phyloP scores from a whole-genome alignment of 2,113 vertebrate species.

The Penelope pileata region DNA sequence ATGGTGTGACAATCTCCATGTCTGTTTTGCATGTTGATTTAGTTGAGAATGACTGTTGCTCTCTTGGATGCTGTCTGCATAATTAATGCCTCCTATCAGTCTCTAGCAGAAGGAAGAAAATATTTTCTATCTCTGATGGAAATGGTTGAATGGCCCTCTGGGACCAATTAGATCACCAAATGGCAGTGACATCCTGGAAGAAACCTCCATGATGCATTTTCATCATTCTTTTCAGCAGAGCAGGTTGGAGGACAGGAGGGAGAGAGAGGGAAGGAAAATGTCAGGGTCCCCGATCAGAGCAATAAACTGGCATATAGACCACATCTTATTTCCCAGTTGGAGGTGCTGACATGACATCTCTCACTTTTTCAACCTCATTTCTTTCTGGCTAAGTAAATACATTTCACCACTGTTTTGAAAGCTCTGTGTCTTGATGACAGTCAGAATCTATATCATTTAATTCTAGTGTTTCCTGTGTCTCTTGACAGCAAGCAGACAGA shows the following conservation, averaged over 20 bases:
- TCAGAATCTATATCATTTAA: constrained; percentile 23
- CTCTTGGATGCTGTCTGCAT: neutral
- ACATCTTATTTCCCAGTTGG: constrained; percentile 15
- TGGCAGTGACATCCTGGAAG: constrained; percentile 44
- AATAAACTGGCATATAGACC: constrained; percentile 1
- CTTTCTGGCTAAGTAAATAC: constrained; percentile 21
- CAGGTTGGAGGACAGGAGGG: neutral
- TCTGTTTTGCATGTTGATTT: constrained; percentile 34
- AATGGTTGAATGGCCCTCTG: constrained; percentile 41
- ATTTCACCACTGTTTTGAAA: constrained; percentile 9
- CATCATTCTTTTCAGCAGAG: constrained; percentile 17
- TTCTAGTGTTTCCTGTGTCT: neutral
- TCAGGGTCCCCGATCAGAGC: constrained; percentile 5
- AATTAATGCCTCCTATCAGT: constrained; percentile 41
- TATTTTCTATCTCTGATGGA: constrained; percentile 45
- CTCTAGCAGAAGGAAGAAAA: constrained; percentile 39
- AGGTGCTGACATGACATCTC: constrained; percentile 7
- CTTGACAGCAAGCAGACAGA: neutral
- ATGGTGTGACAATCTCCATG: neutral
- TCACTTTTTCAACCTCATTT: constrained; percentile 8
- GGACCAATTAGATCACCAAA: constrained; percentile 62
- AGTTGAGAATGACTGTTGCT: constrained; percentile 8
- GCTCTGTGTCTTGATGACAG: neutral
- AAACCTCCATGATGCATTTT: constrained; percentile 14
- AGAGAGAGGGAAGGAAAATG: constrained; percentile 16